Base-by-base conservation (phyloP, 2,888 invertebrate genomes). In the Plusia festucae region DNA sequence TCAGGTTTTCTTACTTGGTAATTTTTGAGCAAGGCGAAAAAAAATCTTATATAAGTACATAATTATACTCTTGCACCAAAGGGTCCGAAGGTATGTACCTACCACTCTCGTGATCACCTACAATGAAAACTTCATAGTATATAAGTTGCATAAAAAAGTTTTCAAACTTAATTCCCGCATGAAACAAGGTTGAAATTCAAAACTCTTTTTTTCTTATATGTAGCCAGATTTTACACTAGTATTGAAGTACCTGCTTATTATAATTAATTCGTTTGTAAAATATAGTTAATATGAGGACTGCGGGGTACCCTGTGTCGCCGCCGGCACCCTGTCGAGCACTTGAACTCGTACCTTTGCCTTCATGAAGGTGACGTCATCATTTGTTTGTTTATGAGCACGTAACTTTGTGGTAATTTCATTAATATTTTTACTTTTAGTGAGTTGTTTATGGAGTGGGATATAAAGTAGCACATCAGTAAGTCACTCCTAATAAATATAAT, bases 221-320 rank as follows among this genome's bases (percentile, higher is more conserved):
- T 40, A 69, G 8, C 8, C 44, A 32, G 30, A 72, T 67, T n/a
- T 64, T 64, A 76, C 55, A 30, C 16, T 22, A 44, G 8, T n/a
- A 11, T 60, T 60, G 30, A 9, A 65, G 52, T 69, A 78, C 73
- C 65, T 75, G 79, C 62, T 74, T 60, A 54, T 69, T 76, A 75
- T 87, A 88, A 90, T 90, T 87, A 90, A 88, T 90, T 88, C 83
- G 88, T 90, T 82, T 82, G 82, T 85, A 77, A 86, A 84, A 85
- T 82, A 83, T 81, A 76, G 82, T 87, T 84, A 83, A 84, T 85
- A 79, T 76, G 76, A 75, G 46, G 73, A 65, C 87, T 53, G 79
- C 81, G 77, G 85, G 85, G 86, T 75, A 76, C 73, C 72, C 73
- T 81, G 58, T 84, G 79, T 78, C 66, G 78, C 75, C 73, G 68